Conservation (phyloP, 64 coral and sea anemone species). For the Montipora foliosa region DNA sequence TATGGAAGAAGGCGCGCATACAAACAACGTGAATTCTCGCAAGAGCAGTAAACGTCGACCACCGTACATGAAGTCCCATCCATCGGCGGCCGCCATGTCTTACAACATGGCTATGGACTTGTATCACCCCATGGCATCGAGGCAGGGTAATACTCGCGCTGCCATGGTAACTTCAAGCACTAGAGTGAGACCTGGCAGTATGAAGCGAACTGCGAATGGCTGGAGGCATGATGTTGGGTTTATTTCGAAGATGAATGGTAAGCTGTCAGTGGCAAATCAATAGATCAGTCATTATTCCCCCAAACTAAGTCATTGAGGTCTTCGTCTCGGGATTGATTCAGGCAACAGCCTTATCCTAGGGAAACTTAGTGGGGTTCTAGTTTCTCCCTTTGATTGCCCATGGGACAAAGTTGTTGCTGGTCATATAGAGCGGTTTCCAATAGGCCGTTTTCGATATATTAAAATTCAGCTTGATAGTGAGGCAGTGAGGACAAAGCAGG, state of each 20-base stretch:
- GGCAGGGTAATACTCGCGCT: slow-evolving; percentile 48
- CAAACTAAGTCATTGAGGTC: too few relatives aligned
- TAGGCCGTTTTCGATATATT: too few relatives aligned
- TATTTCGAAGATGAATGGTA: slow-evolving; percentile 12
- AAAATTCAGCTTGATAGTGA: too few relatives aligned
- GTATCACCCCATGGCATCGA: slow-evolving; percentile 55
- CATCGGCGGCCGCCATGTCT: slow-evolving; percentile 45
- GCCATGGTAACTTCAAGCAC: slow-evolving; percentile 19
- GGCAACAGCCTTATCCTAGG: too few relatives aligned
- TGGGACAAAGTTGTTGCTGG: too few relatives aligned
- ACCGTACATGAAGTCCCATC: slow-evolving; percentile 8
- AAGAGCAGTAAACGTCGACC: not conserved
- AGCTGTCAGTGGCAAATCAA: not conserved
- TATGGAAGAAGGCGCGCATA: not conserved
- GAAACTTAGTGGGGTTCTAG: too few relatives aligned
- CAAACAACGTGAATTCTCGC: not conserved
- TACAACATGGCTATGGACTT: slow-evolving; percentile 70
- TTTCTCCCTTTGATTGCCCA: too few relatives aligned
- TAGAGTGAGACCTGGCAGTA: slow-evolving; percentile 32
- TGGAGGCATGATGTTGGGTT: slow-evolving; percentile 24
- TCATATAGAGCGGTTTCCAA: too few relatives aligned
- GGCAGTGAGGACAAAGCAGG: too few relatives aligned
- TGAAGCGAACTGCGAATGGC: slow-evolving; percentile 40
- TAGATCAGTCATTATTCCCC: not conserved
- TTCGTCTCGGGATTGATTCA: too few relatives aligned